Base-by-base conservation (phyloP, 2,888 invertebrate genomes). In the Tribolium freemani region DNA sequence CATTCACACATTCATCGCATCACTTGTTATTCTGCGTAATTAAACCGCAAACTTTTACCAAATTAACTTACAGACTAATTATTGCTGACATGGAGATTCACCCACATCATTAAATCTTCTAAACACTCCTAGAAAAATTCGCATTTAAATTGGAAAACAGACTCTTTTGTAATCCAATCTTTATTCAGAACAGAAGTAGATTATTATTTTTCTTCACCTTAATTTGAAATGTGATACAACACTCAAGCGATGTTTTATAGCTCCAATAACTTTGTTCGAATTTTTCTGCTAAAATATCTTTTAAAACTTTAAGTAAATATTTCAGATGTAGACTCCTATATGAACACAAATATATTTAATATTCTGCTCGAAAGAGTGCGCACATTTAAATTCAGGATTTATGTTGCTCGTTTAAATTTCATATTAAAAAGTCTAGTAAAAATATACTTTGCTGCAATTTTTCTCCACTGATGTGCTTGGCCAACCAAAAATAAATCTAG, bases 1-100 rank as follows among this genome's bases (percentile, higher is more conserved):
- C 51, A 77, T 75, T 76, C 77, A 78, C 76, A 77, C 72, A 67
- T 63, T 69, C 60, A 60, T 53, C 60, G 44, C 69, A 57, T 54
- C 54, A 38, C 16, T 11, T 9, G 26, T 63, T 54, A 56, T 53
- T 70, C 69, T 63, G 51, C 26, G 21, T 54, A 70, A 56, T 70
- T 63, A 63, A 70, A n/a, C 56, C 54, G n/a, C 30, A 20, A 70
- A 61, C 54, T 48, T 57, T 66, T 54, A 26, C 10, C 8, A 60
- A 53, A 31, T 45, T 16, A 44, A 50, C 10, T 58, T 9, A 1
- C 45, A 6, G 13, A 6, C 13, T 45, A 58, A 58, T 58, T 58
- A 44, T 13, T 13, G 16, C 44, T 13, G 45, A 38, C 44, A 26
- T 58, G 54, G 3, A 6, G 5, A 54, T 20, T 31, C 20, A 54